Percentiles rank a stretch among this genome's conserved stretches.
These are phyloP conservation scores for Anoplolepis gracilipes DNA, from an alignment of 1,140 invertebrate species.

Conservation along the genomic window DNA sequence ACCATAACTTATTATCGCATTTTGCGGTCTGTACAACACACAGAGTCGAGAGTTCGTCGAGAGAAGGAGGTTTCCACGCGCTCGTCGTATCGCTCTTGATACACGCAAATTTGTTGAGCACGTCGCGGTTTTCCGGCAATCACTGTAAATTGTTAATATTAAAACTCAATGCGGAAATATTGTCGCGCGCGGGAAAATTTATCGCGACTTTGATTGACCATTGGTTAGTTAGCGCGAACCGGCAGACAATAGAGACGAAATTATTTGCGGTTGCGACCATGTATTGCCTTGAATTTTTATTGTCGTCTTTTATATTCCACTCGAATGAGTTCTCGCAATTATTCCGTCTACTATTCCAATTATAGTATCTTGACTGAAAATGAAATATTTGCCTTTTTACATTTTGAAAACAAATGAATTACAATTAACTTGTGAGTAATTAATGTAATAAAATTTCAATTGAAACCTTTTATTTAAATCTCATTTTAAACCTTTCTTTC, in stretches of 20 bases:
- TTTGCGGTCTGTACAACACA: slow-evolving; percentile 66
- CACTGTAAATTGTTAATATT: slow-evolving; percentile 44
- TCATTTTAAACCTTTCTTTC: neutral
- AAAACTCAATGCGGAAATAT: slow-evolving; percentile 35
- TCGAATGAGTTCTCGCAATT: slow-evolving; percentile 34
- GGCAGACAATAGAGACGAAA: slow-evolving; percentile 29
- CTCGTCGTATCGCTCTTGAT: slow-evolving; percentile 42
- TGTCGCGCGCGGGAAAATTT: slow-evolving; percentile 40
- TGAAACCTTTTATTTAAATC: neutral
- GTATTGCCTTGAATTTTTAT: neutral
- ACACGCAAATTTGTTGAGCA: slow-evolving; percentile 46
- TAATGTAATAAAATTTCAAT: no score
- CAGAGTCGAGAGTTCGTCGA: slow-evolving; percentile 26
- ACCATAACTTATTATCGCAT: slow-evolving; percentile 71
- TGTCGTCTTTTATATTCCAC: neutral
- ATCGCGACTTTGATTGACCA: slow-evolving; percentile 53
- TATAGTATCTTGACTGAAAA: neutral
- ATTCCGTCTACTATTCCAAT: neutral
- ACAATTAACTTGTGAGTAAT: no score
- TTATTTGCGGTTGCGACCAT: slow-evolving; percentile 42
- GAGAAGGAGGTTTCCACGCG: slow-evolving; percentile 14
- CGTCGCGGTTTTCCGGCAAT: slow-evolving; percentile 27
- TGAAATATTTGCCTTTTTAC: neutral
- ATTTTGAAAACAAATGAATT: no score
- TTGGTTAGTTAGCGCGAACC: slow-evolving; percentile 44